phyloP scores from a whole-genome alignment of 2,113 vertebrate species.

The Alaudala cheleensis region DNA sequence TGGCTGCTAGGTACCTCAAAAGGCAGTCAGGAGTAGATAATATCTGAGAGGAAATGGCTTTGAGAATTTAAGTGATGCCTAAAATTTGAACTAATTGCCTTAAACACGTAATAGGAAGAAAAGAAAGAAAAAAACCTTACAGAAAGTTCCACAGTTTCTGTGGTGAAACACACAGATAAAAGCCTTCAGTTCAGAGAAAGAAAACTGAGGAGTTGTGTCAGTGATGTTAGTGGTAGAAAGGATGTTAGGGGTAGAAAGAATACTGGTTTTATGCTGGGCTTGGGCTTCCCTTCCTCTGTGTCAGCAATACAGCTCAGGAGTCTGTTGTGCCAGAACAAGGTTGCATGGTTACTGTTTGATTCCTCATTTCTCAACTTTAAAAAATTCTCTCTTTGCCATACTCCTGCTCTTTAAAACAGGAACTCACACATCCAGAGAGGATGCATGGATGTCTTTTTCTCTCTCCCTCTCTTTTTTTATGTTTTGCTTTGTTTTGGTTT shows the following conservation, averaged over 20 bases:
- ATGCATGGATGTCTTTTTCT: background rate
- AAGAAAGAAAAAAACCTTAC: background rate
- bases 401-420: background rate
- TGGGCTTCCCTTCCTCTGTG: background rate
- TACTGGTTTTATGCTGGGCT: too few relatives aligned
- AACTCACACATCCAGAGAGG: background rate
- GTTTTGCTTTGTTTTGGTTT: background rate
- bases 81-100: background rate
- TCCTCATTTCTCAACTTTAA: background rate
- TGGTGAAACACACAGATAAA: background rate
- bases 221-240: background rate
- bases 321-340: background rate
- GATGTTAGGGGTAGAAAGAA: too few relatives aligned
- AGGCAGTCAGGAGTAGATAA: background rate
- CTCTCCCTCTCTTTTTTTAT: background rate
- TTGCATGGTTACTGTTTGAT: background rate
- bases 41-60: background rate
- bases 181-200: background rate
- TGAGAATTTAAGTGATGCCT: background rate
- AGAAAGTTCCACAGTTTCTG: background rate
- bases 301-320: background rate
- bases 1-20: background rate
- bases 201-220: background rate
- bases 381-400: background rate
- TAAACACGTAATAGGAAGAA: background rate